These are phyloP conservation scores for Phymorhynchus buccinoides DNA, from an alignment of 1,140 invertebrate species.

Conservation along the genomic window DNA sequence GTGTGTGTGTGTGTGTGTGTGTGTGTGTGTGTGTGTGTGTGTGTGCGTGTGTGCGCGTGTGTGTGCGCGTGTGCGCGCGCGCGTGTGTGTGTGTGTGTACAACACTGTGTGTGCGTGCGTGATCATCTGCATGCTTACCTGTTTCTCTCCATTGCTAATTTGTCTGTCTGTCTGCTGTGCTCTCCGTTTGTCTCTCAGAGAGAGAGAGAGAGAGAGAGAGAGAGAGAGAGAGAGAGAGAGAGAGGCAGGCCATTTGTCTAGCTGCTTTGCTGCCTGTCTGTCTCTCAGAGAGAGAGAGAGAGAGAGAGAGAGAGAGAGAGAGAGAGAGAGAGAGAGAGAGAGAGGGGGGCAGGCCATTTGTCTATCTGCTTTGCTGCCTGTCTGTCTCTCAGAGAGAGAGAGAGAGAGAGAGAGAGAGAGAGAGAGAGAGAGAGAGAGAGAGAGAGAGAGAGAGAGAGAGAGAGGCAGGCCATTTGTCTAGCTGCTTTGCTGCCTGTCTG, in stretches of 20 bases:
- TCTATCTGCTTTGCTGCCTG: no score
- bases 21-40: not conserved
- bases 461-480: not conserved
- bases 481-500: no score
- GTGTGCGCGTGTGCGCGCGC: not conserved
- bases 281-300: not conserved
- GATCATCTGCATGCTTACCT: not conserved
- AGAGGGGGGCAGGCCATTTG: not conserved
- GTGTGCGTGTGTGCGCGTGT: not conserved
- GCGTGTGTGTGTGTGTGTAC: slow-evolving; percentile 18
- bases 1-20: slow-evolving; percentile 21
- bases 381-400: not conserved
- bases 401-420: not conserved
- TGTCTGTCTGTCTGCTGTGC: no score
- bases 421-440: not conserved
- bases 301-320: not conserved
- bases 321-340: not conserved
- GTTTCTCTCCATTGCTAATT: no score
- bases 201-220: not conserved
- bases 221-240: not conserved
- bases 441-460: not conserved
- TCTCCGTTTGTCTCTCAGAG: not conserved
- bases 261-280: not conserved
- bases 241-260: no score
- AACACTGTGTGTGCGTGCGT: not conserved